phyloP scores from a whole-genome alignment of 2,888 invertebrate genomes.

The Philhelius pedissequus region DNA sequence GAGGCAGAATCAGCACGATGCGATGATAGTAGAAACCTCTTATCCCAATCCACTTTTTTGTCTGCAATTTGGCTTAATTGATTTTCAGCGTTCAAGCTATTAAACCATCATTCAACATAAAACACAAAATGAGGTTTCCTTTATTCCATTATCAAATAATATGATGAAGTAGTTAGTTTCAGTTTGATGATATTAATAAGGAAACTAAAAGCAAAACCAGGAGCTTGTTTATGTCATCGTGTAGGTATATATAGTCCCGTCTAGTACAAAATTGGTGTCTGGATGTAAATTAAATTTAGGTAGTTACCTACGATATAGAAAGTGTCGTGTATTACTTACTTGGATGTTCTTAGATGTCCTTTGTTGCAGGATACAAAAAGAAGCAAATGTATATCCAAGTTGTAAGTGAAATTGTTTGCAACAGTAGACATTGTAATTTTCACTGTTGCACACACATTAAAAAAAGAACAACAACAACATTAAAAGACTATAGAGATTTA shows the following conservation, averaged over 20 bases:
- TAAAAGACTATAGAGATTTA: conserved; percentile 2
- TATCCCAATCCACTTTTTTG: not conserved
- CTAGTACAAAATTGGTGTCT: conserved; percentile 43
- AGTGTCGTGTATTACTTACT: not conserved
- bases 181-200: conserved; percentile 11
- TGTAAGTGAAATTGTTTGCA: conserved; percentile 13
- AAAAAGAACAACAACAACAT: not conserved
- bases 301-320: conserved; percentile 33
- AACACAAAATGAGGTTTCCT: conserved; percentile 7
- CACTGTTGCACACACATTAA: not conserved
- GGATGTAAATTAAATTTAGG: conserved; percentile 61
- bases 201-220: conserved; percentile 2
- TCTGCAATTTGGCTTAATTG: conserved; percentile 61
- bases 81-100: conserved; percentile 60
- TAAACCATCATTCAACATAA: conserved; percentile 27
- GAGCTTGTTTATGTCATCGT: conserved; percentile 14
- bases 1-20: not conserved
- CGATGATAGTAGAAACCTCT: no score
- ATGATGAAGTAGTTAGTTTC: conserved; percentile 37
- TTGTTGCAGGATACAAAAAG: conserved; percentile 9
- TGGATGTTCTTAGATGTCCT: not conserved
- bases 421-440: conserved; percentile 5
- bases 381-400: not conserved
- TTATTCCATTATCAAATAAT: conserved; percentile 1
- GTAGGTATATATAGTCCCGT: not conserved